Evolutionary conservation across 2,888 invertebrate species (phyloP).

Genomic region (Linnaemya tessellans): DNA sequence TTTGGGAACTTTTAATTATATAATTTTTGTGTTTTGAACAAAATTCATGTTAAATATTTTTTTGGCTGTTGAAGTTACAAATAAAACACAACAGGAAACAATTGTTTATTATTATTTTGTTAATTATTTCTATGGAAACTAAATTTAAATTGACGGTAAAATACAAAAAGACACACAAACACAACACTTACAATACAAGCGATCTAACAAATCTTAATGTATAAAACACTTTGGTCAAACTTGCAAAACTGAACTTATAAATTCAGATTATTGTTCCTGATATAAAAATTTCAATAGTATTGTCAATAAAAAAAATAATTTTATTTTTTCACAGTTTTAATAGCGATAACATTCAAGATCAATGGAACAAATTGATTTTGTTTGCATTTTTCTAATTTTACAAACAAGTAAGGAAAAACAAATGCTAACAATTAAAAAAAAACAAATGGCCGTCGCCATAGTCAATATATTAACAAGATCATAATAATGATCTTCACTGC

Average conservation of each 20-base stretch:
- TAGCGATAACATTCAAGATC: constrained; percentile 71
- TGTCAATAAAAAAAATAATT: constrained; percentile 20
- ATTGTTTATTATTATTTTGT: constrained; percentile 16
- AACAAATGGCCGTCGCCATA: not conserved
- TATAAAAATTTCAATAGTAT: constrained; percentile 47
- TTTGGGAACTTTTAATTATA: constrained; percentile 5
- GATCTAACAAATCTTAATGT: constrained; percentile 35
- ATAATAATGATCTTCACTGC: not conserved
- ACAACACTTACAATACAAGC: constrained; percentile 47
- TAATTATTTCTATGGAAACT: constrained; percentile 25
- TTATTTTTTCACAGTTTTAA: constrained; percentile 53
- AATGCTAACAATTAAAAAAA: constrained; percentile 2
- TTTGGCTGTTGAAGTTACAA: constrained; percentile 5
- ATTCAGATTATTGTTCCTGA: constrained; percentile 7
- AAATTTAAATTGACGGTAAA: constrained; percentile 10
- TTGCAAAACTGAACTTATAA: constrained; percentile 55
- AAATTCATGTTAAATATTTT: constrained; percentile 8
- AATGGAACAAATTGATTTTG: constrained; percentile 39
- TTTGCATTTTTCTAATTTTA: constrained; percentile 22
- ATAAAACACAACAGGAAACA: constrained; percentile 54
- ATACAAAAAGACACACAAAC: not conserved
- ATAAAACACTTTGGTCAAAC: constrained; percentile 45
- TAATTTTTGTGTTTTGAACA: constrained; percentile 15
- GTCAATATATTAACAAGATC: constrained; percentile 3
- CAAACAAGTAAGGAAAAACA: constrained; percentile 25